Evolutionary conservation across 2,113 vertebrate genomes (phyloP).

Genomic region (Vulpes vulpes): DNA sequence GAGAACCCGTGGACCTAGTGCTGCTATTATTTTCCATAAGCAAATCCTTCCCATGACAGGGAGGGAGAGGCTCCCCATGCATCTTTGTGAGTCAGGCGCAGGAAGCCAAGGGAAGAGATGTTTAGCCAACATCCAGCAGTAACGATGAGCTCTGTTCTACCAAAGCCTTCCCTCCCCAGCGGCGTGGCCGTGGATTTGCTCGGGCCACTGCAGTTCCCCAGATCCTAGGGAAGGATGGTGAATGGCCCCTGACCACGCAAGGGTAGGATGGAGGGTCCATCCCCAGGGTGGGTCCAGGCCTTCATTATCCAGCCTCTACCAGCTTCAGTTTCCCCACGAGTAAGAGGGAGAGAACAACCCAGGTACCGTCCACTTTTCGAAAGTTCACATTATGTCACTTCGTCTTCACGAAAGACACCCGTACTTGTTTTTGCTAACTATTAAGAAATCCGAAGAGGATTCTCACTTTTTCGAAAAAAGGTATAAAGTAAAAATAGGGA

Average conservation of each 20-base stretch:
- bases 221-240: neutral
- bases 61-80: neutral
- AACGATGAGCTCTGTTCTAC: fast-evolving
- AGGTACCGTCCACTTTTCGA: neutral
- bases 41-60: neutral
- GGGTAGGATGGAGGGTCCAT: neutral
- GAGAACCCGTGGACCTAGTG: neutral
- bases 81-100: no score
- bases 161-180: neutral
- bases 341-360: neutral
- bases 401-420: neutral
- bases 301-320: neutral
- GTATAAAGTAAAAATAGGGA: neutral
- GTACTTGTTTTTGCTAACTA: neutral
- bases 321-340: neutral
- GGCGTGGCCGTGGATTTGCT: neutral
- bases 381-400: neutral
- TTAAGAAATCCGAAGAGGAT: neutral
- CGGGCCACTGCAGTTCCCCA: fast-evolving
- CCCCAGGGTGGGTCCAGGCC: neutral
- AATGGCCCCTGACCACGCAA: neutral
- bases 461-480: neutral
- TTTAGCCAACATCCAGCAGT: no score
- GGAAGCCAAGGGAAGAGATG: neutral
- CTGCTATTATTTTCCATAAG: neutral